phyloP scores from a whole-genome alignment of 2,113 vertebrate species.

The Halcyon malimbica region DNA sequence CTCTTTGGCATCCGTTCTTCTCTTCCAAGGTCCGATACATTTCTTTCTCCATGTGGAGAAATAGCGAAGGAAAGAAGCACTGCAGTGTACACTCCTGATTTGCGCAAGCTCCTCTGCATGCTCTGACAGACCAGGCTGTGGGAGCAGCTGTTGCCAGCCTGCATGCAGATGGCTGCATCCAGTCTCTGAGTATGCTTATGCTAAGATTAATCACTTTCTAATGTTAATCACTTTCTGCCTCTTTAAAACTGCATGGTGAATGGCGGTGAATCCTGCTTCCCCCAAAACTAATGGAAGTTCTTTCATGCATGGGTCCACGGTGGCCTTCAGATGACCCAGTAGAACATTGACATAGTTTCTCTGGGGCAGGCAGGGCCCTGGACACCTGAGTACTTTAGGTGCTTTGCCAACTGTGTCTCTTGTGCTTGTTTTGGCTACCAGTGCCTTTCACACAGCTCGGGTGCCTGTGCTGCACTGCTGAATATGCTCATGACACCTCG shows the following conservation, averaged over 20 bases:
- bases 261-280: background rate
- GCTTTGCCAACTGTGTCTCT: background rate
- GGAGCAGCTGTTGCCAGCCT: background rate
- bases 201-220: background rate
- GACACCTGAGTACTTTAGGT: background rate
- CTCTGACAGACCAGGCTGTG: background rate
- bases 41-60: background rate
- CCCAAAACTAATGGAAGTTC: background rate
- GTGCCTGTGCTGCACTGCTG: background rate
- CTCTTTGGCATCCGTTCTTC: background rate
- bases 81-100: rapidly evolving
- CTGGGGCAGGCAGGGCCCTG: background rate
- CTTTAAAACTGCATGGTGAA: background rate
- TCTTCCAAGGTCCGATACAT: background rate
- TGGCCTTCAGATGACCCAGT: background rate
- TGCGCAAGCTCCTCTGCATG: background rate
- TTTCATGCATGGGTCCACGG: background rate
- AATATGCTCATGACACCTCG: background rate
- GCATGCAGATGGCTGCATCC: background rate
- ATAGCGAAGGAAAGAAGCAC: background rate
- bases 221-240: background rate
- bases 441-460: background rate
- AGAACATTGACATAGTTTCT: background rate
- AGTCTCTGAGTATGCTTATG: background rate
- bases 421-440: background rate